Conservation (phyloP, 2,797 vertebrate species). For the Periparus ater region DNA sequence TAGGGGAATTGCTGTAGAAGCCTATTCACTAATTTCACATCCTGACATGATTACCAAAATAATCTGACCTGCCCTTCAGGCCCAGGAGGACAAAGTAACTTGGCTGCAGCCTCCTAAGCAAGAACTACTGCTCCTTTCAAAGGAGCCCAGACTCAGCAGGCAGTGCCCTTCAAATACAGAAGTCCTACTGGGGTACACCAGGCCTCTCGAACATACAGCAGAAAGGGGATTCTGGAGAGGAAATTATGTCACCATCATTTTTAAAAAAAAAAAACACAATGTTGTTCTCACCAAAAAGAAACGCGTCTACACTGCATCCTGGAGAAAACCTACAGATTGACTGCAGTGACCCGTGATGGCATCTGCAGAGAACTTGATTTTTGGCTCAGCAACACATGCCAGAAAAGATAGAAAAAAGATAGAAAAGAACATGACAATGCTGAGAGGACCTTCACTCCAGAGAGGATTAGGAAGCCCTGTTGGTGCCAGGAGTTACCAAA, state of each 20-base stretch:
- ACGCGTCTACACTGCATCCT: rapidly evolving
- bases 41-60: neutral
- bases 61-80: neutral
- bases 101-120: neutral
- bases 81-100: neutral
- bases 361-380: neutral
- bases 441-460: neutral
- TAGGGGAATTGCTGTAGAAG: neutral
- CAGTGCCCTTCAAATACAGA: neutral
- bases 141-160: neutral
- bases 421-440: neutral
- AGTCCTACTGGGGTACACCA: neutral
- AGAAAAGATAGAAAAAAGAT: neutral
- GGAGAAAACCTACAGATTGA: neutral
- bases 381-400: neutral
- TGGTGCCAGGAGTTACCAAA: neutral
- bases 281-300: neutral
- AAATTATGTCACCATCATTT: neutral
- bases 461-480: neutral
- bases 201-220: neutral
- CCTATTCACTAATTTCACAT: neutral
- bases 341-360: neutral
- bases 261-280: neutral
- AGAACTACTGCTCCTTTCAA: neutral
- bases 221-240: neutral